Base-by-base conservation (phyloP, 2,888 invertebrate genomes). In the Trissolcus japonicus region DNA sequence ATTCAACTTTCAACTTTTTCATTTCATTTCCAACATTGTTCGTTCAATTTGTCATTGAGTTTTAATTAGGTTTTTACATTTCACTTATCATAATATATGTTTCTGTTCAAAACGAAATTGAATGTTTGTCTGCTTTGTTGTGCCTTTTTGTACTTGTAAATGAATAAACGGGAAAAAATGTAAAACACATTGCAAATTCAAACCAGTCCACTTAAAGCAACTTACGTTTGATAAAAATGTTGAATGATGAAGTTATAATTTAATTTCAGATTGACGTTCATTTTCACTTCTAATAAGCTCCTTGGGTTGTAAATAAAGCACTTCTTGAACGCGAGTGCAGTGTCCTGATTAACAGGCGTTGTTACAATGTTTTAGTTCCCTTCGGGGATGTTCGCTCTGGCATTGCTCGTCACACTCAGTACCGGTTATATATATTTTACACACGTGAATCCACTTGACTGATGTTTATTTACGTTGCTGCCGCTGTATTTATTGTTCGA, bases 391-490 rank as follows among this genome's bases (percentile, higher is more conserved):
- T 68, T 72, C 54, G 29, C 59, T 53, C 68, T 68, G 62, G 67
- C 62, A 63, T 55, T 65, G 55, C 65, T 75, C 75, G 69, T 68
- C 75, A 75, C 68, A 65, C 68, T 56, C 11, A 9, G 35, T 11
- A 35, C 9, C 35, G 35, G 35, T 35, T 35, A 35, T 35, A 68
- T 73, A 74, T 71, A 71, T 74, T 71, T 78, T 67, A 71, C 74
- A 78, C 74, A 74, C 71, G 71, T 74, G 71, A 78, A 78, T 74
- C 67, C 71, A 66, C 78, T 71, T 71, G 66, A 73, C 69, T 66
- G 69, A 66, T 61, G 66, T 66, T 62, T 78, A 78, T 74, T 78
- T 73, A 76, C 76, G 69, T 65, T 50, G 69, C 51, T 65, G 73
- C 59, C 46, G 67, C 62, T 68, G 72, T 67, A 68, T 77, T 65